Evolutionary conservation across 2,888 invertebrate genomes (phyloP).

Genomic region (Chromoteleia sp.): DNA sequence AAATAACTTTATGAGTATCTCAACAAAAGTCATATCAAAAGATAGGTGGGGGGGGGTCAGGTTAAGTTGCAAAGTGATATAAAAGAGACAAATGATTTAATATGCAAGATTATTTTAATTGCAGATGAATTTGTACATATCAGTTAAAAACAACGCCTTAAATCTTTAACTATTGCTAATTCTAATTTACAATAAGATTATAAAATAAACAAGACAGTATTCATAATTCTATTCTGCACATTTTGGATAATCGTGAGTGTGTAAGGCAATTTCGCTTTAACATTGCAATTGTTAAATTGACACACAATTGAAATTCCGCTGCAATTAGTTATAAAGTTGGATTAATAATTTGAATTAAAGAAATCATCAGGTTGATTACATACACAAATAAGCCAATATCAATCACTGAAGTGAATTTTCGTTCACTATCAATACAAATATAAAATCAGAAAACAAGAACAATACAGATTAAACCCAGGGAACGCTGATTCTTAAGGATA

Average conservation of each 20-base stretch:
- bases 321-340: slow-evolving; percentile 21
- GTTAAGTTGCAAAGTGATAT: slow-evolving; percentile 32
- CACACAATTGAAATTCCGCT: slow-evolving; percentile 19
- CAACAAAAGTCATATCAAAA: slow-evolving; percentile 1
- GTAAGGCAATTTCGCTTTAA: neutral
- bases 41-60: neutral
- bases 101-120: slow-evolving; percentile 7
- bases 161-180: slow-evolving; percentile 7
- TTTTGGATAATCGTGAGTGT: slow-evolving; percentile 19
- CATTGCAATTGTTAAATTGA: slow-evolving; percentile 14
- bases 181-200: slow-evolving; percentile 29
- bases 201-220: slow-evolving; percentile 28
- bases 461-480: slow-evolving; percentile 5
- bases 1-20: slow-evolving; percentile 8
- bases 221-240: slow-evolving; percentile 25
- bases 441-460: slow-evolving; percentile 21
- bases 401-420: slow-evolving; percentile 40
- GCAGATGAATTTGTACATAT: slow-evolving; percentile 18
- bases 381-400: neutral
- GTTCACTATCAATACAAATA: slow-evolving; percentile 6
- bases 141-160: neutral
- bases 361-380: too few species aligned
- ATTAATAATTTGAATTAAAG: slow-evolving; percentile 3
- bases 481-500: slow-evolving; percentile 20
- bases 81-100: slow-evolving; percentile 29